Evolutionary conservation across 1,140 invertebrate genomes (phyloP), one percentile per base, ranked within the genome.

Genomic region (Bombyx mandarina): DNA sequence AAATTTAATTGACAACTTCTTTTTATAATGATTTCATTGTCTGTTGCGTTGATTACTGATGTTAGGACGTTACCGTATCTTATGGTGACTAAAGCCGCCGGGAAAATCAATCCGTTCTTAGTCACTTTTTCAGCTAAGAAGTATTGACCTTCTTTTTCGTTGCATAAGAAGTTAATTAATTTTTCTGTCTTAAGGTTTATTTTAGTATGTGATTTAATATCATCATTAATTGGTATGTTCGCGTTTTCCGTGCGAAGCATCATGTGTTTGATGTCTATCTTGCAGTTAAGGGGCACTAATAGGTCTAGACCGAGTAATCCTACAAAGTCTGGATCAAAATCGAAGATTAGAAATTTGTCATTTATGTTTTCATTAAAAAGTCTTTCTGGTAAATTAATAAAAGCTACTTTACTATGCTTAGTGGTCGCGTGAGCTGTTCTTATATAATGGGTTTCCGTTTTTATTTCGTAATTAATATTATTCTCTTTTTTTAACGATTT

Each of bases 261-360:
- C 45, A 22, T 63, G 45, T 62, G 65, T 61, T 58, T 59, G 12
- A 65, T 54, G 12, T 68, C 63, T 26, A 68, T 65, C 22, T 52
- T 59, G 50, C 56, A 47, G 9, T 51, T 43, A 44, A 65, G 45
- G 43, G 53, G 9, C 8, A 50, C 43, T 3, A 68, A 48, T 8
- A 68, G 46, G 46, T 68, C 63, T 35, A 62, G 48, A 7, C 66
- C 63, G 47, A 68, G 56, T 52, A 68, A 44, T 4, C 66, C 66
- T 53, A 57, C 58, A 57, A 57, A 68, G 43, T 68, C 57, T 45
- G 57, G 45, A 46, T 66, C 67, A 12, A 66, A 63, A 10, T 69
- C 51, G 26, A 64, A 69, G 1, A 66, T 9, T 43, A 69, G 45
- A 55, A 66, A 69, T 49, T 66, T 66, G 51, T 69, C 59, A 12